phyloP scores from a whole-genome alignment of 2,113 vertebrate genomes.

The Percopsis transmontana region DNA sequence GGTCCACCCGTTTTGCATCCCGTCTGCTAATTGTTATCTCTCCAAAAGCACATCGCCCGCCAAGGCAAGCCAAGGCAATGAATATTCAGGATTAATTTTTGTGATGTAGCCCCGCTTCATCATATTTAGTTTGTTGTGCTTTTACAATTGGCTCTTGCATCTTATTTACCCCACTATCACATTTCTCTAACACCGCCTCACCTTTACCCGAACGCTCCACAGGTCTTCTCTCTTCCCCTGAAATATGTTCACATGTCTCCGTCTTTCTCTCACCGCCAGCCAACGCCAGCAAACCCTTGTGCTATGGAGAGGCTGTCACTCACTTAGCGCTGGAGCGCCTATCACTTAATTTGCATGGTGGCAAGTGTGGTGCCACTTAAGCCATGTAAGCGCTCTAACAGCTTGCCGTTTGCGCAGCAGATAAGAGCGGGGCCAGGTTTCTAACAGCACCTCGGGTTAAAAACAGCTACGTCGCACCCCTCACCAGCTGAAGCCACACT shows the following conservation, averaged over 20 bases:
- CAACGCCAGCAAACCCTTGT: conserved; percentile 24
- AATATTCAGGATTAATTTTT: not conserved
- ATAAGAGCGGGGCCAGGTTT: conserved; percentile 29
- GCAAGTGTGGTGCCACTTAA: conserved; percentile 35
- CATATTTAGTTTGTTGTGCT: no score
- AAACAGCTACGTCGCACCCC: conserved; percentile 41
- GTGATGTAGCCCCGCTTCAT: no score
- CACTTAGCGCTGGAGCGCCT: conserved; percentile 38
- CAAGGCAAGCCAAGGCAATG: not conserved
- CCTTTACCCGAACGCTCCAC: conserved; percentile 8
- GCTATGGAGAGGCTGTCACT: conserved; percentile 42
- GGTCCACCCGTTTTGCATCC: conserved; percentile 30
- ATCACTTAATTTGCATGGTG: conserved; percentile 54
- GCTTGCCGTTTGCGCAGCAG: conserved; percentile 32
- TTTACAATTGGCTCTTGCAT: no score
- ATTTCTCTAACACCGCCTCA: not conserved
- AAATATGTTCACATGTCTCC: conserved; percentile 33
- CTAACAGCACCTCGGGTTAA: conserved; percentile 37
- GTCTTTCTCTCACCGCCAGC: conserved; percentile 43
- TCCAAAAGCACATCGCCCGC: conserved; percentile 34
- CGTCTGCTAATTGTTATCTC: conserved; percentile 29
- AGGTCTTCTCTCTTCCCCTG: conserved; percentile 23
- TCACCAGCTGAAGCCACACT: conserved; percentile 24
- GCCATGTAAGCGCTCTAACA: conserved; percentile 44
- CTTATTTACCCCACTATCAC: not conserved